phyloP scores from a whole-genome alignment of 2,888 invertebrate species.

The Kuschelorhynchus macadamiae region DNA sequence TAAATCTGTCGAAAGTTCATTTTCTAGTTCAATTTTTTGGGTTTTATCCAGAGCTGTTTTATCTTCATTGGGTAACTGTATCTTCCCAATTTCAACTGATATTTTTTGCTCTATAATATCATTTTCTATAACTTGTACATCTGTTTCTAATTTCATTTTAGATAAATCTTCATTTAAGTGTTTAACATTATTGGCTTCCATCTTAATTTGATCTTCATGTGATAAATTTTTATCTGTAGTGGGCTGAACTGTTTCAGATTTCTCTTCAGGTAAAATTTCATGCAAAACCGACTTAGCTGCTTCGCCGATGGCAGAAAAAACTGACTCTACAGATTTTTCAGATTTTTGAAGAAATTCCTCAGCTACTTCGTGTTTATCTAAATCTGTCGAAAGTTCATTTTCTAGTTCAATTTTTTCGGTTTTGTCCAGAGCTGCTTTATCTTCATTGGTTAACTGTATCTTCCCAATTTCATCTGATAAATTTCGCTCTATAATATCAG shows the following conservation, averaged over 20 bases:
- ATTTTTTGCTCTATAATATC: neutral
- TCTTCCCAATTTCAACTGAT: neutral
- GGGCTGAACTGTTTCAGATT: no score
- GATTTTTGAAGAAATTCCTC: conserved; percentile 38
- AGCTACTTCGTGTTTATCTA: conserved; percentile 18
- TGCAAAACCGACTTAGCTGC: conserved; percentile 22
- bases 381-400: neutral
- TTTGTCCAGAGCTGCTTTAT: conserved; percentile 1
- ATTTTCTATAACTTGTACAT: conserved; percentile 8
- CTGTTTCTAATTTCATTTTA: neutral
- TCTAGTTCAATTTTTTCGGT: conserved; percentile 1
- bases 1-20: neutral
- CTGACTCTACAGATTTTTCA: conserved; percentile 27
- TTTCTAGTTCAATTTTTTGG: neutral
- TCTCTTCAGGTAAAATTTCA: conserved; percentile 18
- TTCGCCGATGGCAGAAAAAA: conserved; percentile 26
- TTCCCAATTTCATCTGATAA: conserved; percentile 1
- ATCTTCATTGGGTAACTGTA: neutral
- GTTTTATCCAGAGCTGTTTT: conserved; percentile 2
- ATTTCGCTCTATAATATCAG: no score
- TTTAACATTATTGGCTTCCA: conserved; percentile 1
- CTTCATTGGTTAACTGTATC: neutral
- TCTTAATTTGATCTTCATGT: no score
- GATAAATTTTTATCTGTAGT: no score
- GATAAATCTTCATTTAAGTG: conserved; percentile 32